Percentiles rank a stretch among this genome's conserved stretches.
These are phyloP conservation scores for Ooceraea biroi DNA, from an alignment of 1,140 invertebrate species.

Conservation along the genomic window DNA sequence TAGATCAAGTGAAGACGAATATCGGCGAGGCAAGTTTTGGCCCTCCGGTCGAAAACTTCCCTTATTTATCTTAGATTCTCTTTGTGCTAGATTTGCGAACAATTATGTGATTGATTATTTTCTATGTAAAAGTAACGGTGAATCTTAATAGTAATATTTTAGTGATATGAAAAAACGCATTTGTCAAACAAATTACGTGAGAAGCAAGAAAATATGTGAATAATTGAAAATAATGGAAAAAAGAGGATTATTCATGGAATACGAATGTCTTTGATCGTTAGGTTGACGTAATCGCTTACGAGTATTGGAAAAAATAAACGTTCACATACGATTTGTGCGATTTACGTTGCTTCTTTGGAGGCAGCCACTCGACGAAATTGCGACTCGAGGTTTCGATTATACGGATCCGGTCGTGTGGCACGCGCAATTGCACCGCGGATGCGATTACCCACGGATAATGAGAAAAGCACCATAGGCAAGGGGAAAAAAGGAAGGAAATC, in stretches of 20 bases:
- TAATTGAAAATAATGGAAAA: background rate
- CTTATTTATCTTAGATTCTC: slow-evolving; percentile 20
- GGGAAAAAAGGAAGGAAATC: slow-evolving; percentile 28
- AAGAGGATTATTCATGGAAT: background rate
- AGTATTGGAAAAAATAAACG: background rate
- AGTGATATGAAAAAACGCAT: background rate
- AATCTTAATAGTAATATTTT: slow-evolving; percentile 6
- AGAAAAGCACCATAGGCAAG: slow-evolving; percentile 16
- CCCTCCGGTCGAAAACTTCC: slow-evolving; percentile 32
- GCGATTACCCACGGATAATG: slow-evolving; percentile 54
- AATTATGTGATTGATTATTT: slow-evolving; percentile 38
- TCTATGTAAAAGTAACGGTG: background rate
- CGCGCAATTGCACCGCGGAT: slow-evolving; percentile 27
- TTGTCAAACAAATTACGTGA: background rate
- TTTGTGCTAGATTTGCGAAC: slow-evolving; percentile 26
- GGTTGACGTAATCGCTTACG: background rate
- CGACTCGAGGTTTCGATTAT: slow-evolving; percentile 19
- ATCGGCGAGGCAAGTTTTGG: slow-evolving; percentile 39
- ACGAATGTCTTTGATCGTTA: background rate
- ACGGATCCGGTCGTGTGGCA: slow-evolving; percentile 1
- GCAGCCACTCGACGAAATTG: slow-evolving; percentile 25
- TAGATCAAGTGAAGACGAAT: slow-evolving; percentile 34
- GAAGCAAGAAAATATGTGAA: background rate
- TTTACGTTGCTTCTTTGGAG: background rate
- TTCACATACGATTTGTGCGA: slow-evolving; percentile 1